Conservation (phyloP, 30 jellyfish, hydroid and myxozoan genomes). For the Nemopilema nomurai region DNA sequence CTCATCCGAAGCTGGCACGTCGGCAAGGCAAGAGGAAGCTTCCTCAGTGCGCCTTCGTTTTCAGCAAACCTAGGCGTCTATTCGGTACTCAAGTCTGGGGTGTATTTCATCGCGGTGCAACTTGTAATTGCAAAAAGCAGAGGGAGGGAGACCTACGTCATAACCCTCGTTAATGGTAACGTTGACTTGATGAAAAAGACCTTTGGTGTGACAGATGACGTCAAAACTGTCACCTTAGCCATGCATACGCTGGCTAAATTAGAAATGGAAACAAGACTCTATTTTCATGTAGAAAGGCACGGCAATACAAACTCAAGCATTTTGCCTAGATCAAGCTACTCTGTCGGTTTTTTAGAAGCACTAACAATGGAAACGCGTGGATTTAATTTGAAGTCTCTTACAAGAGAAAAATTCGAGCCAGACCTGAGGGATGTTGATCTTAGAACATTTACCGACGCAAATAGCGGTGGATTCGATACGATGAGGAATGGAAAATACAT, state of each 20-base stretch:
- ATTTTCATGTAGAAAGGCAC: neutral
- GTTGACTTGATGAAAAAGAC: neutral
- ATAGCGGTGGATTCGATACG: conserved; percentile 9
- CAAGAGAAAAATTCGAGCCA: neutral
- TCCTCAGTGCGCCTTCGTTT: conserved; percentile 30
- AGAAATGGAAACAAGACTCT: conserved; percentile 29
- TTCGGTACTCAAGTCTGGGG: conserved; percentile 43
- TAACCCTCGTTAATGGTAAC: conserved; percentile 15
- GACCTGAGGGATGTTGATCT: conserved; percentile 5
- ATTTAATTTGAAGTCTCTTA: conserved; percentile 6
- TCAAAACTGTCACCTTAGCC: conserved; percentile 7
- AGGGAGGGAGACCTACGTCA: conserved; percentile 12
- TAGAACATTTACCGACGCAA: neutral
- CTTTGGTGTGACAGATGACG: neutral
- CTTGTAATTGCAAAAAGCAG: conserved; percentile 17
- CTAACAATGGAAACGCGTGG: neutral
- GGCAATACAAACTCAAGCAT: conserved; percentile 5
- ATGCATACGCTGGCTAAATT: conserved; percentile 6
- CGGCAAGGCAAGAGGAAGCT: conserved; percentile 17
- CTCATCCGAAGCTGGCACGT: conserved; percentile 40
- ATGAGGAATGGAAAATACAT: neutral
- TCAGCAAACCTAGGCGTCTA: conserved; percentile 47
- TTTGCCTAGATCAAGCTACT: conserved; percentile 17
- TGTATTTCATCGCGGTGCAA: conserved; percentile 41
- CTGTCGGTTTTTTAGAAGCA: conserved; percentile 16